Percentiles rank a stretch among this genome's conserved stretches.
Evolutionary conservation across 2,797 vertebrate genomes (phyloP).

Genomic region (Sebastiscus albofasciatus): DNA sequence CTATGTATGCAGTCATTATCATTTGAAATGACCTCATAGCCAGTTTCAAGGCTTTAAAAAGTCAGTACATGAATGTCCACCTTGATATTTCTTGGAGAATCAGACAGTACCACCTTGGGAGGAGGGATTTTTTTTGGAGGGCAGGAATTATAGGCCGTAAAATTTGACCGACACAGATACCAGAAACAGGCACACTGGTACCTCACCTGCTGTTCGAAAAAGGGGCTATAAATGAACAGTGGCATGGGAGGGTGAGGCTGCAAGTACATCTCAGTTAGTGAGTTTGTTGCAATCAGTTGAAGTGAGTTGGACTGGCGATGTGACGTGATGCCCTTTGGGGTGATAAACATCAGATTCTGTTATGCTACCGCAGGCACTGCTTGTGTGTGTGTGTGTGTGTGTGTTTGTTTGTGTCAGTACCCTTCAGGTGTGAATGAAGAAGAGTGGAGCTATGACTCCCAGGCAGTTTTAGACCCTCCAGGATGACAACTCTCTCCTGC

Average conservation of each 20-base stretch:
- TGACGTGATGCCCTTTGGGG: constrained; percentile 53
- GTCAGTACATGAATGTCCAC: neutral
- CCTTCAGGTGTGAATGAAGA: constrained; percentile 54
- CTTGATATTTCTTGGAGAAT: neutral
- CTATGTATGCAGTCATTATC: constrained; percentile 16
- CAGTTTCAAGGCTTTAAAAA: neutral
- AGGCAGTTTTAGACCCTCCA: constrained; percentile 41
- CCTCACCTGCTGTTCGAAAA: neutral
- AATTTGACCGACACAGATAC: neutral
- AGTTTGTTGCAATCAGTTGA: constrained; percentile 38
- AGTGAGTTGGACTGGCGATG: constrained; percentile 39
- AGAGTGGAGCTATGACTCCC: constrained; percentile 42
- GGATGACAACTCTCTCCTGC: constrained; percentile 55
- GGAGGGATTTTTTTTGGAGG: neutral
- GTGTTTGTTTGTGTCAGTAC: constrained; percentile 47
- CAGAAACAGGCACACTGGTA: neutral
- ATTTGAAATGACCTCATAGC: constrained; percentile 16
- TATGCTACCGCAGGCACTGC: constrained; percentile 27
- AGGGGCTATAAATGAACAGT: constrained; percentile 12
- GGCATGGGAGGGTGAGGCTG: constrained; percentile 13
- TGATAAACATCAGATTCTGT: constrained; percentile 51
- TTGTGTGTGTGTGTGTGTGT: constrained; percentile 9
- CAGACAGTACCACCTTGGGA: neutral
- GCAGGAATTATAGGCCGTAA: neutral
- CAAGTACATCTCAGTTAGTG: constrained; percentile 27